These are phyloP conservation scores for Pteria penguin DNA, from an alignment of 2,888 invertebrate genomes.

Conservation along the genomic window DNA sequence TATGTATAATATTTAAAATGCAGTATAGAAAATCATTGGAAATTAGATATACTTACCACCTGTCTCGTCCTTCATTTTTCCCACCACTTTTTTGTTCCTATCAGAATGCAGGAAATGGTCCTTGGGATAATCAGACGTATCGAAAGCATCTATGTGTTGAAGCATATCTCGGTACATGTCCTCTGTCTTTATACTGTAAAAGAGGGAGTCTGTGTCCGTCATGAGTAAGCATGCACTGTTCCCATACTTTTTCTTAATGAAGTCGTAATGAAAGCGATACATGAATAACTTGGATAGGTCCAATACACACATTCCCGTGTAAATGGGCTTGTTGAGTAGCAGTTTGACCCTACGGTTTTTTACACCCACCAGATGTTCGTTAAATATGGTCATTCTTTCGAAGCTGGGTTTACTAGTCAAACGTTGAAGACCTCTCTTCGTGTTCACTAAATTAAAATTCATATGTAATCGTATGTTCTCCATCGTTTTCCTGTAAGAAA, in stretches of 20 bases:
- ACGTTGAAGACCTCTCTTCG: slow-evolving; percentile 7
- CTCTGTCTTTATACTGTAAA: slow-evolving; percentile 20
- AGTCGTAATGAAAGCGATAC: slow-evolving; percentile 33
- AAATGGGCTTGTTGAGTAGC: slow-evolving; percentile 30
- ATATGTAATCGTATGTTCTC: slow-evolving; percentile 25
- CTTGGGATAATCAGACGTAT: slow-evolving; percentile 13
- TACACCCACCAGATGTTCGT: slow-evolving; percentile 26
- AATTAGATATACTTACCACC: not conserved
- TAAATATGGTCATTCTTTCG: slow-evolving; percentile 29
- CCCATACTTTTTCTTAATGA: slow-evolving; percentile 24
- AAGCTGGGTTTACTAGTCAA: slow-evolving; percentile 18
- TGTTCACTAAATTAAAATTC: not conserved
- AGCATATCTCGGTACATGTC: slow-evolving; percentile 29
- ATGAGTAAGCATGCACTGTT: slow-evolving; percentile 7
- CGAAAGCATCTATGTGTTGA: slow-evolving; percentile 11
- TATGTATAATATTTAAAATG: not conserved
- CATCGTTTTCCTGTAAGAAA: too few relatives aligned
- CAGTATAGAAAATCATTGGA: not conserved
- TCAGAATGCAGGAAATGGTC: slow-evolving; percentile 11
- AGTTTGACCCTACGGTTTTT: slow-evolving; percentile 27
- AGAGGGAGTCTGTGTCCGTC: slow-evolving; percentile 29
- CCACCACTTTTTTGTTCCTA: slow-evolving; percentile 17
- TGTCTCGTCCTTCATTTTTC: slow-evolving; percentile 15
- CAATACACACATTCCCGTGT: slow-evolving; percentile 14
- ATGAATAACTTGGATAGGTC: slow-evolving; percentile 25